Evolutionary conservation across 2,797 vertebrate genomes (phyloP).

Genomic region (Tokudaia muenninki): DNA sequence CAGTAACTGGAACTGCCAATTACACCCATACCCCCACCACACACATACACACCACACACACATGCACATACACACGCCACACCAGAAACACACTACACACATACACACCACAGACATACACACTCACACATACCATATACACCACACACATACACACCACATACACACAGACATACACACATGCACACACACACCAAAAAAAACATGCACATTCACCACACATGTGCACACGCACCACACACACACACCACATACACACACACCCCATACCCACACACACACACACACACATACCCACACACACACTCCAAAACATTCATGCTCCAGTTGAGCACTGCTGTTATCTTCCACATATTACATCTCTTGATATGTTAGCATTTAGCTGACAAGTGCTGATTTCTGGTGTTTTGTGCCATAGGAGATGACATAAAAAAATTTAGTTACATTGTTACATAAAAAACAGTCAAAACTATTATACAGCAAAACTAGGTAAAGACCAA

Average conservation of each 20-base stretch:
- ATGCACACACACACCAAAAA: no score
- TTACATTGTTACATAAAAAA: conserved; percentile 3
- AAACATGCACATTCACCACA: no score
- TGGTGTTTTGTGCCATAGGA: neutral
- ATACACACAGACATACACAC: neutral
- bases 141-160: neutral
- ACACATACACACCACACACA: neutral
- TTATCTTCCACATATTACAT: neutral
- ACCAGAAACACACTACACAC: neutral
- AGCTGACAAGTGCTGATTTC: neutral
- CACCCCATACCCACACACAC: neutral
- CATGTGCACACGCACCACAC: neutral
- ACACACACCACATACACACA: neutral
- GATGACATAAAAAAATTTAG: neutral
- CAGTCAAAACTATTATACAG: neutral
- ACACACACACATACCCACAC: neutral
- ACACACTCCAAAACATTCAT: neutral
- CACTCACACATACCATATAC: neutral
- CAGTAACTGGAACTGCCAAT: neutral
- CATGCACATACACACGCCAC: no score
- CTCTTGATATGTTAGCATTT: conserved; percentile 54
- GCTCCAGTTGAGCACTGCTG: neutral
- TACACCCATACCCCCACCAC: no score
- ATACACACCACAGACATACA: no score
- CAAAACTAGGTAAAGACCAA: neutral